phyloP scores from a whole-genome alignment of 2,888 invertebrate species.

The Graphium colonna region DNA sequence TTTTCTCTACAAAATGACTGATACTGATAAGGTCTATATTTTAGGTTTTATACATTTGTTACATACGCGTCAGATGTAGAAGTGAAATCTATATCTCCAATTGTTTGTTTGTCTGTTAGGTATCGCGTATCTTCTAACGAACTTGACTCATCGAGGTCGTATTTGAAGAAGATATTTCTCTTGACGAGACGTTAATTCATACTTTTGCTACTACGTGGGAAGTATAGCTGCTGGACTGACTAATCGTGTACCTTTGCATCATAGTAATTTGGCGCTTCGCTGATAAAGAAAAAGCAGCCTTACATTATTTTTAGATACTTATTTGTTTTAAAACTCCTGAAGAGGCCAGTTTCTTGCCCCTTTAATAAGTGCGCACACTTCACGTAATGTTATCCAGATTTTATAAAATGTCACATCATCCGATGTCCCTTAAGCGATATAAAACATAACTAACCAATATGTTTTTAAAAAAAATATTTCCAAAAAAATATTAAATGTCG shows the following conservation, averaged over 20 bases:
- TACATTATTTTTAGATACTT: not conserved
- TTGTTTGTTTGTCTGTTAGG: not conserved
- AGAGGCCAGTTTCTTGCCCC: not conserved
- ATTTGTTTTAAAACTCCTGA: no score
- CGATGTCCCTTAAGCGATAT: not conserved
- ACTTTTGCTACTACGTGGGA: not conserved
- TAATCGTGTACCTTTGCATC: no score
- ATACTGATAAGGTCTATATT: no score
- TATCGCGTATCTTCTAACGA: not conserved
- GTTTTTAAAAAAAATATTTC: no score
- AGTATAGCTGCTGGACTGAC: not conserved
- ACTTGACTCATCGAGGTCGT: conserved; percentile 28
- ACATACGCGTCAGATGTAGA: not conserved
- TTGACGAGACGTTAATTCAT: not conserved
- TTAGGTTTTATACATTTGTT: no score
- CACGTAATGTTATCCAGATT: not conserved
- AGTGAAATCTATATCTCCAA: not conserved
- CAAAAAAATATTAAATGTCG: no score
- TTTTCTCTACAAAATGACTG: no score
- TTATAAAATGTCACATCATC: not conserved
- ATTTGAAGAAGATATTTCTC: not conserved
- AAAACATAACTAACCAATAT: no score
- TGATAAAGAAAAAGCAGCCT: not conserved
- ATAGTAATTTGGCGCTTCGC: not conserved
- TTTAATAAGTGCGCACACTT: not conserved